Evolutionary conservation across 2,113 vertebrate genomes (phyloP), one percentile per base, ranked within the genome.

Genomic region (Ictidomys tridecemlineatus): DNA sequence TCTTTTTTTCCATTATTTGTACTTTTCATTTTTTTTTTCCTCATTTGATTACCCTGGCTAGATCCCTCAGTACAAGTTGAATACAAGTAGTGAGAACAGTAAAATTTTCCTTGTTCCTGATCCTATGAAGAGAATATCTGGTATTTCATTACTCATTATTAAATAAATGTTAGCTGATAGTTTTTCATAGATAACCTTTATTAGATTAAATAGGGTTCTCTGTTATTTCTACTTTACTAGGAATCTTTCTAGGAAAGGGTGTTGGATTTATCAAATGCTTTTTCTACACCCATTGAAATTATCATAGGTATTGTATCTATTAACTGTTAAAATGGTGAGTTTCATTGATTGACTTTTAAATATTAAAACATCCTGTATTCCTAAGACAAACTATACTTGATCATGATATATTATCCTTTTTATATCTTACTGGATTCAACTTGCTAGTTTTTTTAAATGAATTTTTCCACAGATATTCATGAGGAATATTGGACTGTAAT

Each of bases 11-110:
- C 24, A 58, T 12, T 89, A 53, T 78, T 78, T 96, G 18, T 87
- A 39, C 58, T 22, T 70, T 89, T 94, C 65, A 65, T 93, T 94
- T 96, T 30, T 96, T 30, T 84, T 92, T 88, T 78, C 78, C n/a
- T 96, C 93, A 17, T 93, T n/a, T 34, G 16, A 14, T 63, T 88
- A 28, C 42, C 26, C 17, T 77, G 61, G 32, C 37, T 92, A 74
- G 56, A 89, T 73, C 73, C 42, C 85, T 9, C 58, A 79, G 72
- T 77, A 56, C 37, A 65, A 56, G 63, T 67, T 58, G 45, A 63
- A 28, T 37, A 95, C 58, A 63, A 87, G 48, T 58, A 13, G 5
- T 63, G 39, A 45, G 13, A 63, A 14, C 8, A 37, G 30, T 37
- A 74, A 89, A 73, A 30, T 5, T 93, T 70, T 42, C 18, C 7